Evolutionary conservation across 2,113 vertebrate genomes (phyloP).

Genomic region (Galeopterus variegatus): DNA sequence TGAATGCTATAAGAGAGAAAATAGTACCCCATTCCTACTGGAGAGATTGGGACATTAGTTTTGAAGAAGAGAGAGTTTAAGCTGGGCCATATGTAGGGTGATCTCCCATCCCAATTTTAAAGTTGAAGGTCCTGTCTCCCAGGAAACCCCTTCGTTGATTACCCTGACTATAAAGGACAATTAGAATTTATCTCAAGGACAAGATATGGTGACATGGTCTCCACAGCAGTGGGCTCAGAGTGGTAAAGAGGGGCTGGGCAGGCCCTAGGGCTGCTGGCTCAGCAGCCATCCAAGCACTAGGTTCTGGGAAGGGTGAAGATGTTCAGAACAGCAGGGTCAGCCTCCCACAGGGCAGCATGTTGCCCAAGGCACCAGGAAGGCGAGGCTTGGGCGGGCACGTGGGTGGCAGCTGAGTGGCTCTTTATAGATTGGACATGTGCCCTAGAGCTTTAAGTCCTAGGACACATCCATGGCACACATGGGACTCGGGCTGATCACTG

Average conservation of each 20-base stretch:
- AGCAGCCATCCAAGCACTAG: accelerated
- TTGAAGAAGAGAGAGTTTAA: neutral
- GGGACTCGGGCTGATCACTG: neutral
- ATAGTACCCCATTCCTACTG: neutral
- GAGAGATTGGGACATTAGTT: neutral
- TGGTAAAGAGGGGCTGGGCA: neutral
- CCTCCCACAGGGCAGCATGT: neutral
- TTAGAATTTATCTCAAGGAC: neutral
- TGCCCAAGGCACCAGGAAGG: neutral
- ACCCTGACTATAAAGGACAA: neutral
- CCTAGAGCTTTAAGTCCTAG: neutral
- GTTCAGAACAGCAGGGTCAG: no score
- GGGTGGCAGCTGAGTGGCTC: neutral
- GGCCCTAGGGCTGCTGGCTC: neutral
- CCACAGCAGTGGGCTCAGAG: neutral
- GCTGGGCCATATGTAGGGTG: neutral
- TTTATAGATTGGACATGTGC: neutral
- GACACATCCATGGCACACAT: neutral
- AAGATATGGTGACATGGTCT: neutral
- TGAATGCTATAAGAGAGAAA: neutral
- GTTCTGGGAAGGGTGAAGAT: neutral
- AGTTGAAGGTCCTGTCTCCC: neutral
- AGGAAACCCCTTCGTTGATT: neutral
- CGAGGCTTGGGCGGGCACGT: neutral
- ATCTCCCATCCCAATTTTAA: neutral